Base-by-base conservation (phyloP, 2,888 invertebrate genomes). In the Meliscaeva auricollis region DNA sequence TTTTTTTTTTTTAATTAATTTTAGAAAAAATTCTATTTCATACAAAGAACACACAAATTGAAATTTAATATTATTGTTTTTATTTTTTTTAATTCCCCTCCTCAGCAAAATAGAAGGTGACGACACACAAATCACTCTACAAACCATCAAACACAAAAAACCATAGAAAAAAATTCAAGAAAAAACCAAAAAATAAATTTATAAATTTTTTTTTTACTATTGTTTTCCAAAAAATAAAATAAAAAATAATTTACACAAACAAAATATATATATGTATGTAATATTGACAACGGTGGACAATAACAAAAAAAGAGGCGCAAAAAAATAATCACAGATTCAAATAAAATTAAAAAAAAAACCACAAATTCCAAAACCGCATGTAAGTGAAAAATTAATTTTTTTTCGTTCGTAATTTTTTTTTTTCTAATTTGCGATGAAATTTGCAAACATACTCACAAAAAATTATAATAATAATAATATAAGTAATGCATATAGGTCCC, bases 401-500 rank as follows among this genome's bases (percentile, higher is more conserved):
- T 46, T 46, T 46, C 15, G 7, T 46, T 32, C n/a, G 26, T 2
- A 2, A 26, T 54, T 13, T 44, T 44, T n/a, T 62, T 44, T 50
- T 22, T 35, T 52, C 26, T n/a, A 46, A 15, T 20, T 38, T 70
- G 70, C 73, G 32, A 64, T 60, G 58, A 68, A 82, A 73, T 82
- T 69, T 60, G 68, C 50, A 26, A 56, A 66, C 38, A 68, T 54
- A 69, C 56, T 22, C 35, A 68, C 64, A 74, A 76, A 52, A 64
- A 52, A 48, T 46, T 64, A 44, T 68, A 15, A 56, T 64, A 58
- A 64, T 52, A 64, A 70, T 70, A 73, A 58, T 62, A 64, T 50
- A 75, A 66, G 70, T 85, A 83, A 87, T 87, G 87, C 87, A 87
- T 78, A 69, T 83, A 83, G 78, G 87, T 83, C 82, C 82, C 83